Conservation (phyloP, 2,797 vertebrate species). For the Gadopsis bispinosus region DNA sequence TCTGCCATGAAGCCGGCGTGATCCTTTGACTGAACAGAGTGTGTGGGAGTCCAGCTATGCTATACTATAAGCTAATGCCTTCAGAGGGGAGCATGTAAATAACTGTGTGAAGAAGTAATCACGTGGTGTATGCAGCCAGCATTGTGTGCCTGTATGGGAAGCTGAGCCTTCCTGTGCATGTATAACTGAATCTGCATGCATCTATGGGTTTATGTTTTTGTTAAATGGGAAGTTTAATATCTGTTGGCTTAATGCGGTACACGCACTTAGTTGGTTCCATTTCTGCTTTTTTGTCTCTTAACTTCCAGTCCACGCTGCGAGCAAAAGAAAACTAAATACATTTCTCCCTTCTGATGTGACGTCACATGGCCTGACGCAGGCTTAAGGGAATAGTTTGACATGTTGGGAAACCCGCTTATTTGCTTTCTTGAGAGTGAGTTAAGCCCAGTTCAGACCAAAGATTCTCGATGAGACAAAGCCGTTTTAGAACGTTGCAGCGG, state of each 20-base stretch:
- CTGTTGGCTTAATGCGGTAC: too few species aligned
- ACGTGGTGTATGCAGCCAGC: background rate
- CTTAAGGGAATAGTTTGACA: background rate
- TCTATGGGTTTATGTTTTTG: background rate
- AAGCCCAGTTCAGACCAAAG: too few species aligned
- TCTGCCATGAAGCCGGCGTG: background rate
- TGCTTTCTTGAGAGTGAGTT: background rate
- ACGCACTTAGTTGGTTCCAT: background rate
- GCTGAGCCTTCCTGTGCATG: background rate
- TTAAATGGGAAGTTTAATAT: background rate
- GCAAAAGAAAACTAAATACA: background rate
- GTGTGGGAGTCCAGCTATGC: background rate
- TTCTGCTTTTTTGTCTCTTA: background rate
- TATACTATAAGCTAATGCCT: too few species aligned
- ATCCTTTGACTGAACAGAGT: background rate
- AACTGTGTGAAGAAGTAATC: constrained; percentile 3
- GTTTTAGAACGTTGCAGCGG: too few species aligned
- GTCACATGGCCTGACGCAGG: too few species aligned
- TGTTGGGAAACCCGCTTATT: background rate
- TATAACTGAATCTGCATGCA: background rate
- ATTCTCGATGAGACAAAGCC: too few species aligned
- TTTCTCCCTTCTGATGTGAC: background rate
- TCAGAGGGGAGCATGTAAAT: constrained; percentile 15
- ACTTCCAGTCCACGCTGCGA: background rate
- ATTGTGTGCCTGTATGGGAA: background rate